phyloP scores from a whole-genome alignment of 2,888 invertebrate genomes.

The Acrobeloides nanus region DNA sequence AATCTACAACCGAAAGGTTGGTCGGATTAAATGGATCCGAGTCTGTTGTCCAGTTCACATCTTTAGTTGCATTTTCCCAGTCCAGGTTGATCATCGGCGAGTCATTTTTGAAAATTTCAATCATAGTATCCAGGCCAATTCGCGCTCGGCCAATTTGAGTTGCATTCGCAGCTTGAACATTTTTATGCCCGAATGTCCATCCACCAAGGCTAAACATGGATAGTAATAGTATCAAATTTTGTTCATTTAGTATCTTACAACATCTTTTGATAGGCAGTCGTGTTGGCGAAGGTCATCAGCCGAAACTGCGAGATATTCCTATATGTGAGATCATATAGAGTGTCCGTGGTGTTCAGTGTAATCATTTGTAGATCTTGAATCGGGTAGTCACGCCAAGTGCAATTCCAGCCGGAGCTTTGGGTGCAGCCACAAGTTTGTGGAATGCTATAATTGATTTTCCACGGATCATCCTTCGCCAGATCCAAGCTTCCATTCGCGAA shows the following conservation, averaged over 20 bases:
- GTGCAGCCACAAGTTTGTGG: constrained; percentile 30
- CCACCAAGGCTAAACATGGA: constrained; percentile 18
- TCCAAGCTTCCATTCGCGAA: constrained; percentile 1
- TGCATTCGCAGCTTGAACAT: constrained; percentile 9
- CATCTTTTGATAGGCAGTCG: constrained; percentile 5
- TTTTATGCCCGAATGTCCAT: constrained; percentile 24
- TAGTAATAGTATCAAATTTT: too few relatives aligned
- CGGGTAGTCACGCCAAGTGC: constrained; percentile 38
- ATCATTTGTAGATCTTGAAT: constrained; percentile 21
- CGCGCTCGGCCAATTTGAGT: neutral
- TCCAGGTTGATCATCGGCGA: constrained; percentile 11
- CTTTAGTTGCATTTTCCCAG: constrained; percentile 14
- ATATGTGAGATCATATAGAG: constrained; percentile 29
- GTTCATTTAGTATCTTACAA: constrained; percentile 4
- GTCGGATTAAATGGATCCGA: constrained; percentile 20
- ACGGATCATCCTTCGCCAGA: constrained; percentile 7
- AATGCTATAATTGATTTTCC: constrained; percentile 27
- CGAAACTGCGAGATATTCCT: constrained; percentile 40
- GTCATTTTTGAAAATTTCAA: neutral
- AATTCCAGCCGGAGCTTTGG: constrained; percentile 35
- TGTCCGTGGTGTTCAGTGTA: constrained; percentile 35
- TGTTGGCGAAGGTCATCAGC: constrained; percentile 29
- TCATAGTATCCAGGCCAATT: constrained; percentile 6
- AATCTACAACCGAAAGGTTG: constrained; percentile 12
- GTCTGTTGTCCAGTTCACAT: constrained; percentile 11